Percentiles rank a stretch among this genome's conserved stretches.
phyloP scores from a whole-genome alignment of 2,888 invertebrate species.

The Osedax fenrisi region DNA sequence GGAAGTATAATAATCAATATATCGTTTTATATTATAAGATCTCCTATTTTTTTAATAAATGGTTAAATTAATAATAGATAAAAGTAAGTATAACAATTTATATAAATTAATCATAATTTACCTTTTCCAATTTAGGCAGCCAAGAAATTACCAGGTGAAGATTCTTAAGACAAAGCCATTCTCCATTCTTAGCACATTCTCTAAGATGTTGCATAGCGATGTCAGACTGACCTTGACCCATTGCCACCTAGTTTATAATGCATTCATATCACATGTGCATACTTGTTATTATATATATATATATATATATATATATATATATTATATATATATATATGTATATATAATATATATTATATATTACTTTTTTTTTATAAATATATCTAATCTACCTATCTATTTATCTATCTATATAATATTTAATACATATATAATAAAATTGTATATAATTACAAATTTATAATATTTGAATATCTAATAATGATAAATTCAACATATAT shows the following conservation, averaged over 20 bases:
- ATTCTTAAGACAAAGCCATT: constrained; percentile 71
- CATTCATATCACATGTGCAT: background rate
- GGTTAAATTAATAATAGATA: background rate
- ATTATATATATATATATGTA: background rate
- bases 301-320: background rate
- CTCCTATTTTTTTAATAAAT: background rate
- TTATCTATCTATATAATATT: too few species aligned
- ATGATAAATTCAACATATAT: too few species aligned
- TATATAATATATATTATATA: too few species aligned
- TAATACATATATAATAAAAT: too few species aligned
- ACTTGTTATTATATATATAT: too few species aligned
- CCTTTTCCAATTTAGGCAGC: constrained; percentile 61
- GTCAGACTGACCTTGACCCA: constrained; percentile 68
- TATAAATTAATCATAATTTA: constrained; percentile 37
- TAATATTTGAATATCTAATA: background rate
- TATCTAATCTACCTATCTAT: too few species aligned
- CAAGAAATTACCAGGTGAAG: constrained; percentile 65
- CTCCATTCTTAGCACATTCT: constrained; percentile 57
- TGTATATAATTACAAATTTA: background rate
- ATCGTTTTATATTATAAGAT: background rate
- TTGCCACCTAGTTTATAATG: constrained; percentile 66
- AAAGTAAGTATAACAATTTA: background rate
- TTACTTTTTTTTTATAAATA: too few species aligned
- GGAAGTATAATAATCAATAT: background rate
- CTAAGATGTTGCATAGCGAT: constrained; percentile 57